Base-by-base conservation (phyloP, 1,140 invertebrate genomes). In the Brachionus rotundiformis region DNA sequence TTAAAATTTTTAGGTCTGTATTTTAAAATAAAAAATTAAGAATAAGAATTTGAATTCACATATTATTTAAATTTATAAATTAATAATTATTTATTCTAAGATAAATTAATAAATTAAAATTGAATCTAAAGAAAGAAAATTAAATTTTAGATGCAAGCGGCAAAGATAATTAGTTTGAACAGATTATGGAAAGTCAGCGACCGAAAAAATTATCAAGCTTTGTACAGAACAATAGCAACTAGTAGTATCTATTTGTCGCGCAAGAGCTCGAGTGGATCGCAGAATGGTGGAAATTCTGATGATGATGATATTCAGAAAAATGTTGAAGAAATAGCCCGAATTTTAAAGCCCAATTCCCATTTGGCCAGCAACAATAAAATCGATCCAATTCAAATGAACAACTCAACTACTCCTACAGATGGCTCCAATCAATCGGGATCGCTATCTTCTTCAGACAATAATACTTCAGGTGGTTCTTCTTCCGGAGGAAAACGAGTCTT, bases 291-390 rank as follows among this genome's bases (percentile, higher is more conserved):
- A 6, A 36, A 68, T 19, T 68, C 63, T 10, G 63, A 31, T 1
- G 63, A 68, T 36, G 63, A 68, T 68, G 63, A 68, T 39, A 68
- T 68, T 19, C 29, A 33, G n/a, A 68, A 68, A 23, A 68, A 68
- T 68, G 63, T 68, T 2, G 63, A 68, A 68, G 63, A 68, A 68
- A 68, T 68, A 33, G 31, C 63, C 2, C 13, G 31, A 23, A 68
- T 68, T 16, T 36, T 68, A n/a, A 68, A 68, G 6, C 63, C 63
- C 8, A 68, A 68, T 36, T 68, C 63, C 19, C 63, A 68, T 68
- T 36, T 68, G 3, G 5, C 6, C 31, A 68, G 36, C 10, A 68
- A 33, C 36, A 68, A 68, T 7, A 31, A 68, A 8, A 19, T 68
- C 6, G 11, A n/a, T n/a, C n/a, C n/a, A n/a, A n/a, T n/a, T 13